Conservation (phyloP, 1,140 invertebrate species). For the Phymastichus coffea region DNA sequence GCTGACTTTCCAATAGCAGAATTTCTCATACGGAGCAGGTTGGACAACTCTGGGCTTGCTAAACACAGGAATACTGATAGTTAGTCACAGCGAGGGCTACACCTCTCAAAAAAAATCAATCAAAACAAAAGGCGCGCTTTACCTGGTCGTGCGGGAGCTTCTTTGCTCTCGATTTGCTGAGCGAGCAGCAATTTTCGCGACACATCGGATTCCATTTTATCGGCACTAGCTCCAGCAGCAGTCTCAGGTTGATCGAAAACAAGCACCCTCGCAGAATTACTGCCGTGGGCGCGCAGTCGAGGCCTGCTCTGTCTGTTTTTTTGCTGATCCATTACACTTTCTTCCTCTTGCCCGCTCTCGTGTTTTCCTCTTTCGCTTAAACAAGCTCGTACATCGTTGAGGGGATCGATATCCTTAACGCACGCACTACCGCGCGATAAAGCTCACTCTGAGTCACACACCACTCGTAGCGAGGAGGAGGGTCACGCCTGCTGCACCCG, state of each 20-base stretch:
- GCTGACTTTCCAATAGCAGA: conserved; percentile 89
- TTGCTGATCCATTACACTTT: conserved; percentile 55
- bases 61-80: conserved; percentile 31
- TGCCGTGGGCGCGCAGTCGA: conserved; percentile 54
- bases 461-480: no score
- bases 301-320: conserved; percentile 53
- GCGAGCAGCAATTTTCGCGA: conserved; percentile 30
- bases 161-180: conserved; percentile 45
- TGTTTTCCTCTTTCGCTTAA: no score
- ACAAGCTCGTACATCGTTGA: no score
- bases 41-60: conserved; percentile 62
- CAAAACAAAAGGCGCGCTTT: neutral
- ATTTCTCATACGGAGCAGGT: conserved; percentile 83
- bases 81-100: neutral
- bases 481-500: no score
- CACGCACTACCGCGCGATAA: no score
- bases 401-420: no score
- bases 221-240: conserved; percentile 4
- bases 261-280: conserved; percentile 59
- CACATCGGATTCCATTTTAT: conserved; percentile 37
- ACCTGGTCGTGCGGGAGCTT: conserved; percentile 52
- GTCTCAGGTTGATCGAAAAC: conserved; percentile 56
- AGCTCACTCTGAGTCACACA: no score
- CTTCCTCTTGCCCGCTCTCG: no score
- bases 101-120: neutral